Evolutionary conservation across 2,888 invertebrate species (phyloP).

Genomic region (Metalampra italica): DNA sequence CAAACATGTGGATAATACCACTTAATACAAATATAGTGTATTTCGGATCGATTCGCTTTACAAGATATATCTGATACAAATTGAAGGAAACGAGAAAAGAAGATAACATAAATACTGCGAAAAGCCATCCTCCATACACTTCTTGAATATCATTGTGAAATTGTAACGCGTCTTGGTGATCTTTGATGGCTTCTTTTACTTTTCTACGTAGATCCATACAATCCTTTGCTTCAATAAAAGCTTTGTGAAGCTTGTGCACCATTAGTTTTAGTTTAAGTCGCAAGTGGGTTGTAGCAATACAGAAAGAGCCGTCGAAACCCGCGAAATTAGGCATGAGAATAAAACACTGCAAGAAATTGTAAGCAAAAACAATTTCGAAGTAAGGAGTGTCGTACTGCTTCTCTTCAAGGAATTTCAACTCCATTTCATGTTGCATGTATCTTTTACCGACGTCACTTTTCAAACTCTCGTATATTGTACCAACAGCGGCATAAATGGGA

Average conservation of each 20-base stretch:
- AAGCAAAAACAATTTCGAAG: slow-evolving; percentile 49
- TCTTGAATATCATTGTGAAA: slow-evolving; percentile 44
- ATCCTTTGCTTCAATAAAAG: slow-evolving; percentile 34
- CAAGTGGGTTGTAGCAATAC: slow-evolving; percentile 52
- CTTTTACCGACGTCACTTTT: slow-evolving; percentile 36
- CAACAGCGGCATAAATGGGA: slow-evolving; percentile 42
- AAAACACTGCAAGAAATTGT: slow-evolving; percentile 39
- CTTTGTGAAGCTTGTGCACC: slow-evolving; percentile 34
- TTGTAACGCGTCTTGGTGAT: slow-evolving; percentile 46
- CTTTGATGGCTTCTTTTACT: slow-evolving; percentile 39
- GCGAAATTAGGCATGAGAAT: slow-evolving; percentile 41
- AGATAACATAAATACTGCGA: slow-evolving; percentile 44
- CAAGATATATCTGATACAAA: slow-evolving; percentile 45
- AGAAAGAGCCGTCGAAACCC: slow-evolving; percentile 57
- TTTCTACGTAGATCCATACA: slow-evolving; percentile 28
- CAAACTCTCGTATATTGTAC: slow-evolving; percentile 42
- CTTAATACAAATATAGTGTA: slow-evolving; percentile 43
- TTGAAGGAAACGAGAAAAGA: slow-evolving; percentile 50
- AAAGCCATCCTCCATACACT: slow-evolving; percentile 52
- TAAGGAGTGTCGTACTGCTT: slow-evolving; percentile 52
- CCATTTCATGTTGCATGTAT: slow-evolving; percentile 57
- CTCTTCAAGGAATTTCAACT: slow-evolving; percentile 42
- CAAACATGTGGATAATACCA: slow-evolving; percentile 45
- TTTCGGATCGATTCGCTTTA: slow-evolving; percentile 39
- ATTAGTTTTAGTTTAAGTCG: slow-evolving; percentile 51